These are phyloP conservation scores for Cyanocitta stelleri DNA, from an alignment of 2,113 vertebrate genomes.

Conservation along the genomic window DNA sequence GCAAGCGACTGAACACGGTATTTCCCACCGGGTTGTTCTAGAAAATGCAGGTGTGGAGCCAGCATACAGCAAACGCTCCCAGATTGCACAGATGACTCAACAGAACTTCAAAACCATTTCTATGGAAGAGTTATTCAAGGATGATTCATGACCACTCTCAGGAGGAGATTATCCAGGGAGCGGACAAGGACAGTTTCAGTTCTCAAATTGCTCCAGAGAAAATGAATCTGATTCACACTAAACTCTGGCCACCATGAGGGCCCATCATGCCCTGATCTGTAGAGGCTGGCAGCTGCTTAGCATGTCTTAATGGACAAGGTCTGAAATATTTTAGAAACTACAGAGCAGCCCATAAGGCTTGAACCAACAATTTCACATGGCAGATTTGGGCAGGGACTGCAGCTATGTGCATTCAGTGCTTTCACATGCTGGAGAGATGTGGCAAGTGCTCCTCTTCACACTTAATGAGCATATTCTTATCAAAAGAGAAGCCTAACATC, in stretches of 20 bases:
- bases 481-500: background rate
- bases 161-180: background rate
- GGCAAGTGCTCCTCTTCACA: background rate
- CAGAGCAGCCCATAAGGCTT: background rate
- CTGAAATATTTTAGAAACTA: background rate
- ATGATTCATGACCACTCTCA: background rate
- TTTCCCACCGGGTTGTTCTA: background rate
- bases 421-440: background rate
- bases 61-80: background rate
- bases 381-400: background rate
- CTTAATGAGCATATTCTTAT: accelerated
- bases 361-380: background rate
- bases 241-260: background rate
- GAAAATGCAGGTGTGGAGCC: background rate
- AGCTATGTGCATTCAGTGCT: background rate
- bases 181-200: background rate
- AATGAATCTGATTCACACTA: background rate
- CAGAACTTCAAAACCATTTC: background rate
- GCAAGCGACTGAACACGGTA: accelerated
- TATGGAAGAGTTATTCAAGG: background rate
- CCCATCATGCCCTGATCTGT: background rate
- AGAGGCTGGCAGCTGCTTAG: background rate
- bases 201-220: background rate
- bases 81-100: background rate
- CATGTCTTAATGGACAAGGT: background rate